phyloP scores from a whole-genome alignment of 2,888 invertebrate genomes.

The Plusia festucae region DNA sequence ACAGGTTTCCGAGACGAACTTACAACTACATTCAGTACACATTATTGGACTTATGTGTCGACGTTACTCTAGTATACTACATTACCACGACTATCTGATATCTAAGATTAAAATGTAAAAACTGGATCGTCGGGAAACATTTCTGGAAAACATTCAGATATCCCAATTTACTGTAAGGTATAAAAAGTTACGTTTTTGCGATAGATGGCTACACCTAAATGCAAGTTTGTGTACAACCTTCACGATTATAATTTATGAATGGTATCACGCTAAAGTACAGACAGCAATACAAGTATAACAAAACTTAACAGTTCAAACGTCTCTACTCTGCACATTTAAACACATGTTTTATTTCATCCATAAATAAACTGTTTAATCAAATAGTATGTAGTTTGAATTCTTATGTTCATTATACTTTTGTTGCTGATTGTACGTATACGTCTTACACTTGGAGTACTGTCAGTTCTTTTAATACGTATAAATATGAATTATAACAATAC shows the following conservation, averaged over 20 bases:
- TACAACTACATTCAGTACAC: slow-evolving; percentile 56
- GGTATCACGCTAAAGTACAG: background rate
- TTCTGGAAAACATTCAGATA: slow-evolving; percentile 74
- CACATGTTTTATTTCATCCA: background rate
- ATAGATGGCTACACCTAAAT: slow-evolving; percentile 26
- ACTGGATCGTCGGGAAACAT: slow-evolving; percentile 68
- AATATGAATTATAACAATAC: background rate
- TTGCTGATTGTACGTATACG: slow-evolving; percentile 2
- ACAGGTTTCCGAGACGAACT: slow-evolving; percentile 37
- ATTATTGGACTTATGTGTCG: slow-evolving; percentile 55
- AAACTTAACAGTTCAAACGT: background rate
- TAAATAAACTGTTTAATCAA: slow-evolving; percentile 1
- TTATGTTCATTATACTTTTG: background rate
- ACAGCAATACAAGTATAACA: background rate
- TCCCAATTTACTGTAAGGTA: slow-evolving; percentile 60
- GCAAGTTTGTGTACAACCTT: slow-evolving; percentile 3
- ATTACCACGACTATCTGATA: slow-evolving; percentile 55
- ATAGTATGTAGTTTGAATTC: background rate
- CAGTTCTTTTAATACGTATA: slow-evolving; percentile 32
- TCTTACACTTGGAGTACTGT: background rate
- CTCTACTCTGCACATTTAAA: background rate
- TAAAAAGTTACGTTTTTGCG: slow-evolving; percentile 59
- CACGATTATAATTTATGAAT: slow-evolving; percentile 4
- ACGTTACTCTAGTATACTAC: slow-evolving; percentile 53
- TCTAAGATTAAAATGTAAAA: slow-evolving; percentile 59